A percentile compares a stretch with the other conserved stretches of the same genome.
phyloP scores from a whole-genome alignment of 2,113 vertebrate species.

The Peromyscus maniculatus region DNA sequence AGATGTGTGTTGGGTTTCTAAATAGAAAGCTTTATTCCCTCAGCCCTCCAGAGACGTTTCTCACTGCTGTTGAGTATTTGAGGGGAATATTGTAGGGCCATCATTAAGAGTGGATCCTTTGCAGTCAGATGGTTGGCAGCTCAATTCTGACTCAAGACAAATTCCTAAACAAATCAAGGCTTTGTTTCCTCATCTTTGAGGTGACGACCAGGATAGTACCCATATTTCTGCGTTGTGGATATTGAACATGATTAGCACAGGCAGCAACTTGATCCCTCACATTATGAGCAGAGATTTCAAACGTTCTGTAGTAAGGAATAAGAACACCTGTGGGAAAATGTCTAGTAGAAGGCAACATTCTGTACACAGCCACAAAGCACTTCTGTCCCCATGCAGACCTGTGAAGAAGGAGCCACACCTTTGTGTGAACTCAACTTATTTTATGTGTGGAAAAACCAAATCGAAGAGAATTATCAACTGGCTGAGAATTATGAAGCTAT shows the following conservation, averaged over 20 bases:
- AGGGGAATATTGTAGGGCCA: not conserved
- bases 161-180: not conserved
- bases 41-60: not conserved
- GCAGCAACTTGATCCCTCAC: not conserved
- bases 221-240: not conserved
- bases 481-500: not conserved
- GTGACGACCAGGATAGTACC: not conserved
- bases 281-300: not conserved
- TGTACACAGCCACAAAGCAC: not conserved
- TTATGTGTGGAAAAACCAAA: not conserved
- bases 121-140: not conserved
- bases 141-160: not conserved
- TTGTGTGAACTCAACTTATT: constrained; percentile 30
- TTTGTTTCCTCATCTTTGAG: not conserved
- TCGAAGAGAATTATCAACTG: not conserved
- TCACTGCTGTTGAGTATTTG: not conserved
- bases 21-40: not conserved
- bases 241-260: not conserved
- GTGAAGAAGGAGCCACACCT: not conserved
- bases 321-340: not conserved
- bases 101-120: not conserved
- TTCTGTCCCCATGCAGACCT: not conserved
- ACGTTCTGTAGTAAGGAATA: not conserved
- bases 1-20: not conserved
- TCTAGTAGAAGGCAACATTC: not conserved